These are phyloP conservation scores for Torymus aiolomorphi DNA, from an alignment of 2,888 invertebrate species.

Conservation along the genomic window DNA sequence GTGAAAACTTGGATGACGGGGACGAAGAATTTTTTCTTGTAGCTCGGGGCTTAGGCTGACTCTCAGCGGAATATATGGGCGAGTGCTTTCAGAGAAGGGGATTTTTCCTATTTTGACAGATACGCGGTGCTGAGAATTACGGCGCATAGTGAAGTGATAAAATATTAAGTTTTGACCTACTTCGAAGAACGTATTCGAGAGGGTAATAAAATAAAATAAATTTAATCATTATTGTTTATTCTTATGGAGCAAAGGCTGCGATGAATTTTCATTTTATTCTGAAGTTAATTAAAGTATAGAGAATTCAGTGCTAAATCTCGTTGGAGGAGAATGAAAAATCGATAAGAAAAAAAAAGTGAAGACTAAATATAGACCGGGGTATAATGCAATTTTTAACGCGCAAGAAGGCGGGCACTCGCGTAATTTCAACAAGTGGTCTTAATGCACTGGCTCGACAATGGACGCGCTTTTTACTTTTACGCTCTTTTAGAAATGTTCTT, in stretches of 20 bases:
- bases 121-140: no score
- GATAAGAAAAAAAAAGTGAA: neutral
- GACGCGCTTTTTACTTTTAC: conserved; percentile 25
- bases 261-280: neutral
- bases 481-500: conserved; percentile 5
- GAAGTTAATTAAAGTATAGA: neutral
- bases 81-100: no score
- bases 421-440: conserved; percentile 43
- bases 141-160: no score
- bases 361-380: conserved; percentile 16
- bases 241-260: no score
- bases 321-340: neutral
- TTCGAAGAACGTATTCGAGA: no score
- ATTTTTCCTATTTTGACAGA: no score
- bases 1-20: neutral
- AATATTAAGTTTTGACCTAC: no score
- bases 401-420: conserved; percentile 46
- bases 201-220: neutral
- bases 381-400: conserved; percentile 66
- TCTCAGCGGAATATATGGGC: no score
- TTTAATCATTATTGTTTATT: neutral
- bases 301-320: neutral
- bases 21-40: no score
- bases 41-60: no score
- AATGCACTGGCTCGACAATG: conserved; percentile 1